Evolutionary conservation across 2,113 vertebrate genomes (phyloP).

Genomic region (Callionymus lyra): DNA sequence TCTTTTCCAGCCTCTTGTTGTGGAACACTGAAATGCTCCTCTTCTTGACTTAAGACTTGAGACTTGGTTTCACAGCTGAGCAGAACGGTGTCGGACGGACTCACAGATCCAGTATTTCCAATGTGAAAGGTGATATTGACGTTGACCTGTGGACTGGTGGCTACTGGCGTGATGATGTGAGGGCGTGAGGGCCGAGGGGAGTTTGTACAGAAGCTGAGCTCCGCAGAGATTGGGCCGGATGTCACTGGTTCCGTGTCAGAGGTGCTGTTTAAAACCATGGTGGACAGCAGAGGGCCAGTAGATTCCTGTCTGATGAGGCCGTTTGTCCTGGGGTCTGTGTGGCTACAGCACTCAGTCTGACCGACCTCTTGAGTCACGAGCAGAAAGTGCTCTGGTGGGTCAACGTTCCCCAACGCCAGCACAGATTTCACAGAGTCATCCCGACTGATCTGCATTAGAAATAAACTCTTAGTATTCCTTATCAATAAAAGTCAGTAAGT

Average conservation of each 20-base stretch:
- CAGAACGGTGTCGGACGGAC: slow-evolving; percentile 14
- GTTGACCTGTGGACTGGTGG: slow-evolving; percentile 51
- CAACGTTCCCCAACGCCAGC: slow-evolving; percentile 6
- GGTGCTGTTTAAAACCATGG: background rate
- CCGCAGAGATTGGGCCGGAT: slow-evolving; percentile 15
- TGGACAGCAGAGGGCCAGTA: slow-evolving; percentile 23
- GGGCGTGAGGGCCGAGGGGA: slow-evolving; percentile 36
- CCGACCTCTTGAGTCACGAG: slow-evolving; percentile 24
- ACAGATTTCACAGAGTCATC: slow-evolving; percentile 4
- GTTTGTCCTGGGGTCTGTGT: slow-evolving; percentile 9
- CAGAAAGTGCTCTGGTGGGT: slow-evolving; percentile 33
- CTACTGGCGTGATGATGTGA: slow-evolving; percentile 26
- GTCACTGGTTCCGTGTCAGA: slow-evolving; percentile 20
- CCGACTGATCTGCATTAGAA: slow-evolving; percentile 11
- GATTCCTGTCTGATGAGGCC: slow-evolving; percentile 20
- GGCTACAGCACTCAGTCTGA: slow-evolving; percentile 23
- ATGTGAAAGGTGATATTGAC: slow-evolving; percentile 61
- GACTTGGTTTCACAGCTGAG: slow-evolving; percentile 1
- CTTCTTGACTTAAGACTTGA: slow-evolving; percentile 52
- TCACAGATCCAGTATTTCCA: slow-evolving; percentile 24
- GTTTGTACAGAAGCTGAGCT: slow-evolving; percentile 15
- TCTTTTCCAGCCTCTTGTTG: slow-evolving; percentile 58
- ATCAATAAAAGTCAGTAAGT: too few species aligned
- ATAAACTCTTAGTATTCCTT: background rate
- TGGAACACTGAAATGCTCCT: slow-evolving; percentile 37